Conservation (phyloP, 2,797 vertebrate genomes). For the Molossus alvarezi region DNA sequence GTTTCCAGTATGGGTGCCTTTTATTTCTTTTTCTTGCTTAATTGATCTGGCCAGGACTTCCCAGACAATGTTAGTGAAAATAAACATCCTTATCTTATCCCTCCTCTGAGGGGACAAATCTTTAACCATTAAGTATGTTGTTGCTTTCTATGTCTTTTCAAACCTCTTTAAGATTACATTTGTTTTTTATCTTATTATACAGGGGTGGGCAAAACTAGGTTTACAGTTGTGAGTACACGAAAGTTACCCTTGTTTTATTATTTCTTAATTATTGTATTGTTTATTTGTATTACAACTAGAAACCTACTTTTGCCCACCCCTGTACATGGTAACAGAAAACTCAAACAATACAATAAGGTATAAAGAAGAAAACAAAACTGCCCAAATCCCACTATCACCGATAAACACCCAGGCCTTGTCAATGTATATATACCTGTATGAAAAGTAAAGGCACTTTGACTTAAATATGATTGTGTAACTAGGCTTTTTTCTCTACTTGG, state of each 20-base stretch:
- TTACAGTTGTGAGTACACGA: no score
- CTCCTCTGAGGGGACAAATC: background rate
- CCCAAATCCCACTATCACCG: background rate
- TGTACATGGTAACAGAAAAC: background rate
- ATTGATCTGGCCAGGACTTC: background rate
- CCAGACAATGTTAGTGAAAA: background rate
- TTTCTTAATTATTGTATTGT: no score
- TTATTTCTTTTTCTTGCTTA: background rate
- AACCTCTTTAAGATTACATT: conserved; percentile 7
- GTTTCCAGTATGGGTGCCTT: background rate
- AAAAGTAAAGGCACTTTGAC: background rate
- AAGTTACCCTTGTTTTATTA: no score
- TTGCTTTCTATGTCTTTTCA: conserved; percentile 17
- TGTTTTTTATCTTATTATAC: conserved; percentile 11
- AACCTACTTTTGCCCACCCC: no score
- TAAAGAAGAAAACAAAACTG: background rate
- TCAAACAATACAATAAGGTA: background rate
- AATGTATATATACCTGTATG: background rate
- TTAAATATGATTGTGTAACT: background rate
- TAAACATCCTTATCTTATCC: background rate
- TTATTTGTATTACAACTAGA: no score
- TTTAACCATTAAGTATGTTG: background rate
- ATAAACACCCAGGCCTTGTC: background rate
- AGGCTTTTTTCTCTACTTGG: background rate
- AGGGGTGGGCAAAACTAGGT: background rate